Base-by-base conservation (phyloP, 2,113 vertebrate genomes). In the Globicephala melas region DNA sequence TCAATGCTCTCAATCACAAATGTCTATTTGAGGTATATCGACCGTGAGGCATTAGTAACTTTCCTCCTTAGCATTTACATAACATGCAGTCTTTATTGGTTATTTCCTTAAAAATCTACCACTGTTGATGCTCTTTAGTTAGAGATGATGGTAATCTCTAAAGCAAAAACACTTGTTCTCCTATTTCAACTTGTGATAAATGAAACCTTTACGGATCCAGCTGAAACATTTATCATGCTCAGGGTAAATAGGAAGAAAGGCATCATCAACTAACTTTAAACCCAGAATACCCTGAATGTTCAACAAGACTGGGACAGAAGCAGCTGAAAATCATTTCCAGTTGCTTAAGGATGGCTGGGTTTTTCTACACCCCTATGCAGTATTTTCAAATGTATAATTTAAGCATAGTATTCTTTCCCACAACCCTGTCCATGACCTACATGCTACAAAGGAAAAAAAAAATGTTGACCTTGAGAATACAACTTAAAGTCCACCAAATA, bases 131-230 rank as follows among this genome's bases (percentile, higher is more conserved):
- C 71, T 95, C 82, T 91, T 89, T 67, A 91, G 95, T 94, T 97
- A 90, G 15, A 97, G 60, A 18, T 67, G 76, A 96, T 87, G 67
- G 74, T 81, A 89, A 95, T 96, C 93, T 97, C 91, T 76, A 89
- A 95, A 95, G 80, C 60, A 97, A 95, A 96, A 95, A 68, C 70
- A 74, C 44, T 95, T 90, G 26, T 92, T 90, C 87, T 83, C 68
- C 81, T 91, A 28, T 91, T 97, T 97, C 79, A 81, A 68, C 63
- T 80, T 70, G 92, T 97, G 87, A 97, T 77, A 95, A 95, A 98
- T 74, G 84, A 62, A 88, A 63, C 63, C 82, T 97, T 96, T 94
- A 28, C 3, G 3, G 23, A 86, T 87, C 53, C 70, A 88, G 53
- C 4, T 92, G 81, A 95, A 96, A 92, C 89, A 96, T 89, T 96